Evolutionary conservation across 2,888 invertebrate genomes (phyloP), one percentile per base, ranked within the genome.

Genomic region (Caenorhabditis sp.): DNA sequence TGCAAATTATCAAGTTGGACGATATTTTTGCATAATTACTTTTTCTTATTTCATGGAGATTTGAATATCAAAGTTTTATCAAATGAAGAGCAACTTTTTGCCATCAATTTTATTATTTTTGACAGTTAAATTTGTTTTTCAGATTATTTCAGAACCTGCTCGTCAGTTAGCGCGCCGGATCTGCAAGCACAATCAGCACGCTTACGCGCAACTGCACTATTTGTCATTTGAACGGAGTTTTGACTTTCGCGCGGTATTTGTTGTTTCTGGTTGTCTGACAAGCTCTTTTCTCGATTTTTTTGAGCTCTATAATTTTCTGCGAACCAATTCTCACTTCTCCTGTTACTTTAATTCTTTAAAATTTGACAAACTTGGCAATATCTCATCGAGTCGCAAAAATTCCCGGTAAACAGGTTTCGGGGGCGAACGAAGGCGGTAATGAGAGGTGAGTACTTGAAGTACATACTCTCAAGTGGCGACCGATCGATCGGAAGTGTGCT

Each of bases 401-500:
- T 1, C 26, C 55, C 27, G 32, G 56, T 58, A 48, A 66, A 66
- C 58, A 66, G 66, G 56, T 58, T 46, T 66, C 45, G 45, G 32
- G 2, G n/a, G 13, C 24, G 68, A 43, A 45, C 41, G 56, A 66
- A 55, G 43, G 68, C 50, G 68, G 68, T 68, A 68, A 68, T 68
- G 59, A 59, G 68, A 68, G 68, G 53, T 46, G 55, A 68, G 68
- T 59, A 59, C 68, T 68, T 68, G 58, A 68, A 59, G 68, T 59
- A 68, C 68, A 68, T 68, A 68, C 50, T 59, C 68, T 68, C 68
- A 68, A 68, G 68, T 59, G 58, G 50, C 58, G 56, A 65, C 53
- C 35, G 46, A 68, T 68, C 68, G 68, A 68, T 68, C 27, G 56
- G n/a, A 11, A 22, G 48, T 68, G 68, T 68, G 68, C 68, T 68